Evolutionary conservation across 2,797 vertebrate species (phyloP).

Genomic region (Glossophaga mutica): DNA sequence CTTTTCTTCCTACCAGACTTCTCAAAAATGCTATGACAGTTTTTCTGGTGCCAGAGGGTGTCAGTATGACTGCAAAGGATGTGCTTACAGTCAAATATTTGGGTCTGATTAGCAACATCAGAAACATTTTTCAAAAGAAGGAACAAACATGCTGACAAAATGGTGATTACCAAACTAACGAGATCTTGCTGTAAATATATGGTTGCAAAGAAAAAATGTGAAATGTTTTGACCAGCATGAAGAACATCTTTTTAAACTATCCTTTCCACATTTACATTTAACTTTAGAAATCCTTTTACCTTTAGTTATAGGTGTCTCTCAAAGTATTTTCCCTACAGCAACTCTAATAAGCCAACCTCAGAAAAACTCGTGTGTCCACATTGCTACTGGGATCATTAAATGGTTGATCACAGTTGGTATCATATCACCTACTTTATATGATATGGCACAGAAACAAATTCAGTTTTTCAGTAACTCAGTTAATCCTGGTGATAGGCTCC

Average conservation of each 20-base stretch:
- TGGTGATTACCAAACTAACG: not conserved
- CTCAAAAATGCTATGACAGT: slow-evolving; percentile 59
- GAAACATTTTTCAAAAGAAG: not conserved
- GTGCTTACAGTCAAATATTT: slow-evolving; percentile 70
- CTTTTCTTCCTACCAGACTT: slow-evolving; percentile 54
- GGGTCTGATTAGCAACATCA: slow-evolving; percentile 70
- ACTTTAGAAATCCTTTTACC: not conserved
- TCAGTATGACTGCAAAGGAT: slow-evolving; percentile 57
- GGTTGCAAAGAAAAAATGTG: not conserved
- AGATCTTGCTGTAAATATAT: not conserved
- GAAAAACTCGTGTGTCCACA: not conserved
- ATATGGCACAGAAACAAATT: not conserved
- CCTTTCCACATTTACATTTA: not conserved
- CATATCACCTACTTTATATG: not conserved
- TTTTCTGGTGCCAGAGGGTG: slow-evolving; percentile 62
- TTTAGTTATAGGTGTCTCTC: not conserved
- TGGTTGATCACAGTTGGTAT: not conserved
- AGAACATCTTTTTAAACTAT: not conserved
- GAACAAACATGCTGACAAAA: slow-evolving; percentile 51
- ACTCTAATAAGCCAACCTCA: not conserved
- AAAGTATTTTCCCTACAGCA: not conserved
- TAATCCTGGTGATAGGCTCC: not conserved
- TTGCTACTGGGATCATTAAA: not conserved
- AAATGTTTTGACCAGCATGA: not conserved
- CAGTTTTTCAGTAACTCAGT: not conserved